Base-by-base conservation (phyloP, 2,113 vertebrate genomes). In the Cebidichthys violaceus region DNA sequence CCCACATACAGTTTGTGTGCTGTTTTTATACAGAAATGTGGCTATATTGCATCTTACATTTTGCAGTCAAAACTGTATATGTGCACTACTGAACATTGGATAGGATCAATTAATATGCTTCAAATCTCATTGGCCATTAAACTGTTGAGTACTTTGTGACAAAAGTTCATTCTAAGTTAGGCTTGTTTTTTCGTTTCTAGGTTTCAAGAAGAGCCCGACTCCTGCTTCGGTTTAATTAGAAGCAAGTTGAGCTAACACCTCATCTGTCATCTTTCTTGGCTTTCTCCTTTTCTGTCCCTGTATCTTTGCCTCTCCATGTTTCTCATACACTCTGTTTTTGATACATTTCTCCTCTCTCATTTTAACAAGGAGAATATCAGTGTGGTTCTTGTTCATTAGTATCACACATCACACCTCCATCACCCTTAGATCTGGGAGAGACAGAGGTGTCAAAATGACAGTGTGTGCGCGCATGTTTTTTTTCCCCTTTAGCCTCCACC, bases 361-460 rank as follows among this genome's bases (percentile, higher is more conserved):
- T 88, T 90, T 89, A 89, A 91, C 88, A 85, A 90, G 89, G 82
- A 82, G 43, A 75, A 67, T 84, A 86, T 89, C 85, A 82, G 69
- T 80, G 83, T 74, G 76, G 71, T 76, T 86, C 77, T 90, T 87
- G 84, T 90, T 93, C 89, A 90, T 93, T 93, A 90, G 86, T 87
- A 86, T 92, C 87, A 70, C 78, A 88, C 82, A 91, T 92, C 81
- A 86, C 90, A 89, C 91, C 86, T 88, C 81, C 79, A 68, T 91
- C 89, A 85, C 88, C 89, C 77, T 91, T 61, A 82, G 89, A 93
- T 91, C 87, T 84, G 79, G 57, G 79, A 86, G 90, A 90, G 81
- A 88, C 89, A 85, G 83, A 86, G 84, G 90, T 93, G 92, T 92
- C 89, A 91, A 89, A 89, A 88, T 90, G 88, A 85, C 76, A 65